Base-by-base conservation (phyloP, 2,797 vertebrate genomes). In the Danio tinwini region DNA sequence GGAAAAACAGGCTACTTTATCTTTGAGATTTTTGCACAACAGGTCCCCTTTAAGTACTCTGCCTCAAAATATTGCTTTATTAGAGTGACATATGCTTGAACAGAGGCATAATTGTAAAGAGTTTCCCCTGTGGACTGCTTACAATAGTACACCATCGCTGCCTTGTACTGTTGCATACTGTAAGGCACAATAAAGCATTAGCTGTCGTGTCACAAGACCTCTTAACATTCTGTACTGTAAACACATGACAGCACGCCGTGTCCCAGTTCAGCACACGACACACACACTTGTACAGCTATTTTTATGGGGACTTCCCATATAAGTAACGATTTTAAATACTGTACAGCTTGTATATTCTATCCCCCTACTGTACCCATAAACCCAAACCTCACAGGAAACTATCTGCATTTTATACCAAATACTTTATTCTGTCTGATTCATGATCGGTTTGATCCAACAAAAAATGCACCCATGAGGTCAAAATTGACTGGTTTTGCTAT, bases 221-320 rank as follows among this genome's bases (percentile, higher is more conserved):
- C 65, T 53, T 85, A 82, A 78, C 69, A 17, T 67, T 78, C 74
- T 65, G 78, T 74, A 50, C 85, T 82, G 85, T 86, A 84, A 87
- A 90, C 89, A 88, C 89, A 85, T 37, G 72, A 81, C 80, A 85
- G 78, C 67, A 83, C 69, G 79, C 78, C 49, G 76, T 83, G 74
- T 76, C 71, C 82, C 62, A 70, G 80, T 70, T 81, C 19, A 78
- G 84, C 82, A 83, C 84, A 87, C 74, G 69, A 14, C 55, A 45
- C 70, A 74, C 55, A 44, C 72, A 61, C 65, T 11, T 42, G 29
- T 29, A 29, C 29, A 29, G 29, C 29, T 29, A 29, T 29, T 29
- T 29, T 1, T 29, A 29, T 29, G 29, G 29, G 29, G 29, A 29
- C 29, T 3, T 29, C 29, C 29, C 29, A 29, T 29, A 29, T 29